These are phyloP conservation scores for Motacilla alba DNA, from an alignment of 2,113 vertebrate genomes.

Conservation along the genomic window DNA sequence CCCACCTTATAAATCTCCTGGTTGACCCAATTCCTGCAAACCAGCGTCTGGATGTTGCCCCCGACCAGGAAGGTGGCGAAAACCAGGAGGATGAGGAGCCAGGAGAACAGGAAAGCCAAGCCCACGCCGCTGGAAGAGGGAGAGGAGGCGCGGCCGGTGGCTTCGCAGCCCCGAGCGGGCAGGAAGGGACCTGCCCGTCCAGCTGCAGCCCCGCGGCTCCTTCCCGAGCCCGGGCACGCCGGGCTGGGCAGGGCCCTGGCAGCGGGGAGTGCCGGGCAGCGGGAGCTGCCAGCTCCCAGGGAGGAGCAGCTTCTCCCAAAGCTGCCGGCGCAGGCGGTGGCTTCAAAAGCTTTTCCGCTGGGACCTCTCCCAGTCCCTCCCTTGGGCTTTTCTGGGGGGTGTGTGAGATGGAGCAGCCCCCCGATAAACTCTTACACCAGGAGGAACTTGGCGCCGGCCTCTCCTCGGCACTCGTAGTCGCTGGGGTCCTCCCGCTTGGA, in stretches of 20 bases:
- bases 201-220: background rate
- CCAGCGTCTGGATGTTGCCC: constrained; percentile 75
- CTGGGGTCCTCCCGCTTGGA: constrained; percentile 62
- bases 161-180: background rate
- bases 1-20: constrained; percentile 77
- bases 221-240: background rate
- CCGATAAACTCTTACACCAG: constrained; percentile 68
- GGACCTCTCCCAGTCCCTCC: background rate
- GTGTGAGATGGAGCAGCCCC: background rate
- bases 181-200: background rate
- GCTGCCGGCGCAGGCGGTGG: background rate
- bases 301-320: constrained; percentile 6
- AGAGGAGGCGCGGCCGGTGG: background rate
- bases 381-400: background rate
- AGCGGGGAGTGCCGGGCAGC: constrained; percentile 7
- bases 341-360: background rate
- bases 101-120: constrained; percentile 77
- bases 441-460: constrained; percentile 71
- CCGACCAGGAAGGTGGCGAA: constrained; percentile 77
- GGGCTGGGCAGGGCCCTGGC: background rate
- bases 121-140: constrained; percentile 64
- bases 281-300: background rate
- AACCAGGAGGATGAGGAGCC: constrained; percentile 77
- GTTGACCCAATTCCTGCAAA: constrained; percentile 76
- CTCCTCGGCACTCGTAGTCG: constrained; percentile 57